A percentile compares a stretch with the other conserved stretches of the same genome.
These are phyloP conservation scores for Boulengerochromis microlepis DNA, from an alignment of 2,113 vertebrate species.

Conservation along the genomic window DNA sequence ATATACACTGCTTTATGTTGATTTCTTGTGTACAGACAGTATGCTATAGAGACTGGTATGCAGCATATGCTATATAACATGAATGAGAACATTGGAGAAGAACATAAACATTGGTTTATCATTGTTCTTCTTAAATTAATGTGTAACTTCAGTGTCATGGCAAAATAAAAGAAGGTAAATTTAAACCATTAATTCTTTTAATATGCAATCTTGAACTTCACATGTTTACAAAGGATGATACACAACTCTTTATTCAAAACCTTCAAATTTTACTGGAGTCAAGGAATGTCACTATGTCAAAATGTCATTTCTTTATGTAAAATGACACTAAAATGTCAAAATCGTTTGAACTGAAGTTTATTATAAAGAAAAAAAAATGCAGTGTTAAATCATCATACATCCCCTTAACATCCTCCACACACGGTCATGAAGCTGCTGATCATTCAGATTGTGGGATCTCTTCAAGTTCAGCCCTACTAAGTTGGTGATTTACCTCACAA, in stretches of 20 bases:
- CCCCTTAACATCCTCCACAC: not conserved
- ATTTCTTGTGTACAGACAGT: not conserved
- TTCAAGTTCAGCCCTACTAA: not conserved
- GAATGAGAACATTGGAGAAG: not conserved
- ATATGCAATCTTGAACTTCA: not conserved
- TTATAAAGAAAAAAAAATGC: no score
- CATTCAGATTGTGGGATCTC: constrained; percentile 11
- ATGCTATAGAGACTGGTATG: not conserved
- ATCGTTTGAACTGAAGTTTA: not conserved
- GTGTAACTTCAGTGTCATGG: not conserved
- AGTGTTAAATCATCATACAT: not conserved
- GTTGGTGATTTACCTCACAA: not conserved
- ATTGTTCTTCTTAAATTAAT: not conserved
- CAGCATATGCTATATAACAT: not conserved
- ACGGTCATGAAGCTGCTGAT: not conserved
- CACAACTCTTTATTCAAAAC: not conserved
- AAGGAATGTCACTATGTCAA: not conserved
- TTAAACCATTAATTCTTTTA: not conserved
- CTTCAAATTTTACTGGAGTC: not conserved
- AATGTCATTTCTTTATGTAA: not conserved
- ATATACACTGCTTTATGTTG: not conserved
- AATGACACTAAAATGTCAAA: not conserved
- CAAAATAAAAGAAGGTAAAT: not conserved
- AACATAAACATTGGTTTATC: not conserved
- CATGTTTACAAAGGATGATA: not conserved